phyloP scores from a whole-genome alignment of 2,113 vertebrate genomes.

The Recurvirostra avosetta region DNA sequence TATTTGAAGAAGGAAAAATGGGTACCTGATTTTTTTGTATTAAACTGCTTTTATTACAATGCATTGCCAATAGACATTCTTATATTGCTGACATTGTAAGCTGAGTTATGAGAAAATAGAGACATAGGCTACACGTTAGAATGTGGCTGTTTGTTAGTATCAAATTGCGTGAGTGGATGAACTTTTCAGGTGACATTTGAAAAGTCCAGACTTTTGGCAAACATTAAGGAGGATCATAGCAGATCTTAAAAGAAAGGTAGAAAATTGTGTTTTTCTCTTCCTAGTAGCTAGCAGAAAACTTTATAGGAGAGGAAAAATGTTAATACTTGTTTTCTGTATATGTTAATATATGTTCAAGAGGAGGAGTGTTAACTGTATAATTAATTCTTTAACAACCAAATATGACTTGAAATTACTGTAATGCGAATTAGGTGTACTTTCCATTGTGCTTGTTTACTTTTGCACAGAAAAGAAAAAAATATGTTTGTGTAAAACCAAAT shows the following conservation, averaged over 20 bases:
- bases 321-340: background rate
- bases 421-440: background rate
- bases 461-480: background rate
- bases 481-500: background rate
- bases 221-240: background rate
- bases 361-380: background rate
- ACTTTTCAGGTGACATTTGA: background rate
- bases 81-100: background rate
- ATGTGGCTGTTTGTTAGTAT: background rate
- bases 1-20: background rate
- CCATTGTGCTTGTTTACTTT: background rate
- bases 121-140: fast-evolving
- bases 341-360: background rate
- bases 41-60: background rate
- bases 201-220: background rate
- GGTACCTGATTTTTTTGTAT: background rate
- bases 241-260: background rate
- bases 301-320: background rate
- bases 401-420: background rate
- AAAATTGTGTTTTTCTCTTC: background rate
- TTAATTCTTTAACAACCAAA: background rate
- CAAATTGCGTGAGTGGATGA: background rate
- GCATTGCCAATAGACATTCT: background rate
- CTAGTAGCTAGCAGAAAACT: background rate
- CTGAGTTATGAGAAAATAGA: background rate